Percentiles rank a stretch among this genome's conserved stretches.
Evolutionary conservation across 30 jellyfish, hydroid and myxozoan species (phyloP).

Genomic region (Hydractinia echinata): DNA sequence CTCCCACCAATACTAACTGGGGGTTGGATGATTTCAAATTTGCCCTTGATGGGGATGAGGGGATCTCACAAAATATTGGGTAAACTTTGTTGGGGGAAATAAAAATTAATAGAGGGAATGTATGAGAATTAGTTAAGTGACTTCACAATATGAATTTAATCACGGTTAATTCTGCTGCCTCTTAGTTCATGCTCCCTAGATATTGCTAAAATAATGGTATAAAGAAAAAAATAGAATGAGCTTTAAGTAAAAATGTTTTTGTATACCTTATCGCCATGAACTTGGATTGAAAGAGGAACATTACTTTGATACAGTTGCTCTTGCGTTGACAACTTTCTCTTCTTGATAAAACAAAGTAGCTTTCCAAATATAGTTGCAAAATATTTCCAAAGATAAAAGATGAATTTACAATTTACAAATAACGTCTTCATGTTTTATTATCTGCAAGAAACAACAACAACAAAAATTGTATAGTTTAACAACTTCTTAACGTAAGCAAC

Average conservation of each 20-base stretch:
- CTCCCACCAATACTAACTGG: too few species aligned
- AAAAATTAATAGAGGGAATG: too few species aligned
- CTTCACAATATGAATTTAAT: too few species aligned
- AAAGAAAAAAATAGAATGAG: background rate
- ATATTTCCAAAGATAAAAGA: background rate
- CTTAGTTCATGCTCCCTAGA: background rate
- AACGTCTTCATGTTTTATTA: background rate
- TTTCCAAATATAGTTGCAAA: conserved; percentile 18
- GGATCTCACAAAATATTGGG: too few species aligned
- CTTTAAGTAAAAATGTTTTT: background rate
- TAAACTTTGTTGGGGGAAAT: too few species aligned
- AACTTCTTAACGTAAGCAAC: too few species aligned
- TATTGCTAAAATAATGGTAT: background rate
- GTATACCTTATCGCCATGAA: conserved; percentile 18
- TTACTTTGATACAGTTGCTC: conserved; percentile 9
- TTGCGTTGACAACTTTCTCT: conserved; percentile 18
- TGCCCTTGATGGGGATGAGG: too few species aligned
- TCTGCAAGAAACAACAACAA: too few species aligned
- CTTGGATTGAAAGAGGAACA: background rate
- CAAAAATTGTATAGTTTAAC: too few species aligned
- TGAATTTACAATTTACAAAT: conserved; percentile 1
- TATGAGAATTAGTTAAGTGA: too few species aligned
- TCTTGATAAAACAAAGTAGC: conserved; percentile 22
- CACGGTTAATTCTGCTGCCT: background rate
- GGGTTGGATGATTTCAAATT: too few species aligned